phyloP scores from a whole-genome alignment of 2,113 vertebrate species.

The Elgaria multicarinata region DNA sequence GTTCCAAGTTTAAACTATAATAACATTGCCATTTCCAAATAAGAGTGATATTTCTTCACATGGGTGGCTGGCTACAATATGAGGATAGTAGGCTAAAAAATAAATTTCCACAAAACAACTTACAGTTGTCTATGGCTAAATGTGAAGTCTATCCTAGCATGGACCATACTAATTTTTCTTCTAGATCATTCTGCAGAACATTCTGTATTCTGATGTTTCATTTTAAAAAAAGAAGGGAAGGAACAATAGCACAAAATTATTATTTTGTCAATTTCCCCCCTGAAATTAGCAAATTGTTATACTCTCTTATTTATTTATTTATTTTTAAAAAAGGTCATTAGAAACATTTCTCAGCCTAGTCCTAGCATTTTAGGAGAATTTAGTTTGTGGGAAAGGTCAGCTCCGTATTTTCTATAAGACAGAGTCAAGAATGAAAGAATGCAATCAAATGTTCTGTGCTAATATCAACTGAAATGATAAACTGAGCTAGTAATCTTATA shows the following conservation, averaged over 20 bases:
- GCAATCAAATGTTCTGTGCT: neutral
- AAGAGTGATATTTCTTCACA: neutral
- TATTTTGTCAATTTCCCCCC: too few species aligned
- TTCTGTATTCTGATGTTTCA: neutral
- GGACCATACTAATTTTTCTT: neutral
- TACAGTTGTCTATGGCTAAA: too few species aligned
- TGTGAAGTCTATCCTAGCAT: neutral
- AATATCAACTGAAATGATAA: neutral
- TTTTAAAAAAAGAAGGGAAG: neutral
- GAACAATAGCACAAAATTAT: neutral
- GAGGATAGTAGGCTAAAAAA: too few species aligned
- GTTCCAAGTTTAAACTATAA: neutral
- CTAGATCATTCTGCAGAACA: neutral
- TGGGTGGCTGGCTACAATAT: too few species aligned
- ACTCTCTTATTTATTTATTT: too few species aligned
- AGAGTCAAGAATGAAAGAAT: neutral
- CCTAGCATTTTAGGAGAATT: neutral
- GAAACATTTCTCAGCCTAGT: neutral
- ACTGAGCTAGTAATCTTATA: neutral
- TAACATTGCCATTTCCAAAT: neutral
- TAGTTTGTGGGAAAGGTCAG: neutral
- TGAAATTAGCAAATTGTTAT: neutral
- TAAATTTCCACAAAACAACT: neutral
- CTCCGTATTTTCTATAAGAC: neutral
- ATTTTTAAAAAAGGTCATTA: neutral